Percentiles rank a stretch among this genome's conserved stretches.
Evolutionary conservation across 1,140 invertebrate species (phyloP).

Genomic region (Aethina tumida): DNA sequence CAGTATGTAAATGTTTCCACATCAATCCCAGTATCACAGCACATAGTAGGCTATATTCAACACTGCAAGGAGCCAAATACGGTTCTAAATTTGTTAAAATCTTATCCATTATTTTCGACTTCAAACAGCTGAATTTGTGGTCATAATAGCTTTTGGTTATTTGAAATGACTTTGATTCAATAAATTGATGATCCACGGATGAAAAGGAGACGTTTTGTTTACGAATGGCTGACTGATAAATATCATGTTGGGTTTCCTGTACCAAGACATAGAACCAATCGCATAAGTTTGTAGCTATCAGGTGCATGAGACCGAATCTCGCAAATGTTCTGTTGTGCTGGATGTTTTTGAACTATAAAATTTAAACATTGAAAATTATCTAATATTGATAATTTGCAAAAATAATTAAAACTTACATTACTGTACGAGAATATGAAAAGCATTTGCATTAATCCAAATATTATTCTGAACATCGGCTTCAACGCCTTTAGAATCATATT

Average conservation of each 20-base stretch:
- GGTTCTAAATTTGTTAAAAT: constrained; percentile 53
- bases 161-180: constrained; percentile 19
- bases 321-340: constrained; percentile 52
- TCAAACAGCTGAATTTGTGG: constrained; percentile 32
- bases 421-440: constrained; percentile 61
- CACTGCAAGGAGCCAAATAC: constrained; percentile 61
- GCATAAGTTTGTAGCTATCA: constrained; percentile 70
- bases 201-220: constrained; percentile 24
- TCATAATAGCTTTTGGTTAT: constrained; percentile 21
- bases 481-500: constrained; percentile 44
- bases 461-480: constrained; percentile 46
- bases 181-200: constrained; percentile 15
- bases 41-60: constrained; percentile 63
- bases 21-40: constrained; percentile 54
- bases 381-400: neutral
- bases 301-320: constrained; percentile 70
- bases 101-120: constrained; percentile 47
- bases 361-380: neutral
- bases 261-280: constrained; percentile 71
- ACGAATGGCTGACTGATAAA: constrained; percentile 29
- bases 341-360: constrained; percentile 35
- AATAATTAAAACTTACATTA: constrained; percentile 37
- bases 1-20: constrained; percentile 45
- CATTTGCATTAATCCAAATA: constrained; percentile 54
- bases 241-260: constrained; percentile 68